phyloP scores from a whole-genome alignment of 1,140 invertebrate genomes.

The Halesus radiatus region DNA sequence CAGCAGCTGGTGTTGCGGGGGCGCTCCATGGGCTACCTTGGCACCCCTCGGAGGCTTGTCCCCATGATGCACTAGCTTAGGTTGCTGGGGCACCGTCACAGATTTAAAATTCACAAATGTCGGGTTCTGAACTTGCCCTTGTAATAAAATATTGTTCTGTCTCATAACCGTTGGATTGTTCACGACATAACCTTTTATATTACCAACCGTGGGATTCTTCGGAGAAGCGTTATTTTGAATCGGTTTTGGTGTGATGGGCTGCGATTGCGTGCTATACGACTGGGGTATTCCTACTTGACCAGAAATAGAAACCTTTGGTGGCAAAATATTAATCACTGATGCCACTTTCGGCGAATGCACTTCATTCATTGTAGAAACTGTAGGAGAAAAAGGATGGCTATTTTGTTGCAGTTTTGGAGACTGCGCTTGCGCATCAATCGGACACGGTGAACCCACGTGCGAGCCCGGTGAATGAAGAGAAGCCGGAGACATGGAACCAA shows the following conservation, averaged over 20 bases:
- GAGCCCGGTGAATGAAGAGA: constrained; percentile 14
- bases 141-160: constrained; percentile 44
- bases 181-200: constrained; percentile 12
- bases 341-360: background rate
- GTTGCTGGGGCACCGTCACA: constrained; percentile 16
- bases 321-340: background rate
- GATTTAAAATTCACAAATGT: constrained; percentile 49
- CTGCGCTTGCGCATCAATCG: background rate
- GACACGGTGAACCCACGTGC: background rate
- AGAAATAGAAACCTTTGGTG: background rate
- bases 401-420: background rate
- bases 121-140: constrained; percentile 30
- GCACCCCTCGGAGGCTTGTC: background rate
- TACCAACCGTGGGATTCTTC: background rate
- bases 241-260: background rate
- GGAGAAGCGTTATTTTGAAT: background rate
- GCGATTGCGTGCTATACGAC: background rate
- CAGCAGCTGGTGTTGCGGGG: constrained; percentile 43
- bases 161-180: background rate
- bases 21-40: background rate
- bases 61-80: constrained; percentile 22
- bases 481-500: background rate
- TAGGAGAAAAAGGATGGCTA: background rate
- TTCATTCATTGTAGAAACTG: constrained; percentile 15
- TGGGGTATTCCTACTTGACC: constrained; percentile 14